Percentiles rank a stretch among this genome's conserved stretches.
These are phyloP conservation scores for Acrocyrtus sp. DNA, from an alignment of 2,888 invertebrate genomes.

Conservation along the genomic window DNA sequence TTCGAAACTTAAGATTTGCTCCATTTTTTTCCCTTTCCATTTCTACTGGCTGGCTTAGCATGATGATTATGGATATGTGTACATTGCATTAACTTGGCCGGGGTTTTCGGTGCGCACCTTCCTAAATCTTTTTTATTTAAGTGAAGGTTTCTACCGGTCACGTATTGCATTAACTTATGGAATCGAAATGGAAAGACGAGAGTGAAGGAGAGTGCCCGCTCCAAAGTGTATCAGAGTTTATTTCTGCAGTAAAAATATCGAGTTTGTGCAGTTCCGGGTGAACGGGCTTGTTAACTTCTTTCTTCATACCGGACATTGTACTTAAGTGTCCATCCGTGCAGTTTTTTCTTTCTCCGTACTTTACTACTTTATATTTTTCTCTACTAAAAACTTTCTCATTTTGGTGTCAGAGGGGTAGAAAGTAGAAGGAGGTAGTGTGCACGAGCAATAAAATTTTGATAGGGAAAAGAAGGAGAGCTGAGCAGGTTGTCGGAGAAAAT, in stretches of 20 bases:
- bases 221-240: no score
- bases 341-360: neutral
- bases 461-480: conserved; percentile 10
- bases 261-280: no score
- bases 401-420: conserved; percentile 20
- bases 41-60: no score
- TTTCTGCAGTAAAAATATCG: conserved; percentile 39
- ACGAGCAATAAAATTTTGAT: conserved; percentile 42
- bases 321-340: no score
- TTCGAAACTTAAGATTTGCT: no score
- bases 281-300: neutral
- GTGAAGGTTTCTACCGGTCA: conserved; percentile 30
- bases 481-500: conserved; percentile 27
- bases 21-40: neutral
- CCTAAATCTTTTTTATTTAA: conserved; percentile 19
- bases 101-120: neutral
- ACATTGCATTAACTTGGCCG: neutral
- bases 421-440: no score
- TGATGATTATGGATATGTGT: no score
- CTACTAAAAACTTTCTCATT: conserved; percentile 17
- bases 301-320: conserved; percentile 1
- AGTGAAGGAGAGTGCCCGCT: no score
- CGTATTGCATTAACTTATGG: conserved; percentile 41
- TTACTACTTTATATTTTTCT: neutral
- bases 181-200: no score